Conservation (phyloP, 2,888 invertebrate genomes). For the Drosophila flavopinicola region DNA sequence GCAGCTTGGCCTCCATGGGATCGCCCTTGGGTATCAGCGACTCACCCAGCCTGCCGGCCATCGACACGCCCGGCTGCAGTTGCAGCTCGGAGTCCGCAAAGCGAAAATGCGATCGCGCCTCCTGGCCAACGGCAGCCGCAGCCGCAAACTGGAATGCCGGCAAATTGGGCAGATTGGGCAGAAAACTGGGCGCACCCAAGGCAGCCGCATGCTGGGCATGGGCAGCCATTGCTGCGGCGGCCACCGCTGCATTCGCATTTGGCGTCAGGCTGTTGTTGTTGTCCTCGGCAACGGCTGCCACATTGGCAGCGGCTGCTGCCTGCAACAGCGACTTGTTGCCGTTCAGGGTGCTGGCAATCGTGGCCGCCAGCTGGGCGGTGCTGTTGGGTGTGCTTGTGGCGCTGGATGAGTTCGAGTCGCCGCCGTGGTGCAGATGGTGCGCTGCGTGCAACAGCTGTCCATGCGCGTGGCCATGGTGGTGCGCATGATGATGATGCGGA, state of each 20-base stretch:
- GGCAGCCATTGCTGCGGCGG: conserved; percentile 72
- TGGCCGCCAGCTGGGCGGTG: conserved; percentile 66
- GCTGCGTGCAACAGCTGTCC: conserved; percentile 53
- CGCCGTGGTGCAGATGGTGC: conserved; percentile 67
- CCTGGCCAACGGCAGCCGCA: conserved; percentile 85
- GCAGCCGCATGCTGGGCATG: conserved; percentile 83
- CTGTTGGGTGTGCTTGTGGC: conserved; percentile 85
- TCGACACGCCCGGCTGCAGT: conserved; percentile 90
- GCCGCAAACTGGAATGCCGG: conserved; percentile 86
- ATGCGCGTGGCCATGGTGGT: conserved; percentile 60
- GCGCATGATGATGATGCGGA: conserved; percentile 46
- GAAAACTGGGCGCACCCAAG: conserved; percentile 65
- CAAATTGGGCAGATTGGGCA: conserved; percentile 84
- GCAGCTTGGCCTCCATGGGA: conserved; percentile 96
- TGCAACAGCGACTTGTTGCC: conserved; percentile 70
- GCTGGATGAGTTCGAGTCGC: conserved; percentile 83
- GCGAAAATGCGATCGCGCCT: conserved; percentile 90
- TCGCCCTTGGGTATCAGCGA: conserved; percentile 96
- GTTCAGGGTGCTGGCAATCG: conserved; percentile 67
- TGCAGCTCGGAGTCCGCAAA: conserved; percentile 92
- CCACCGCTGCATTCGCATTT: conserved; percentile 61
- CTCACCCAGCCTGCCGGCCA: conserved; percentile 93
- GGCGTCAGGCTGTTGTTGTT: conserved; percentile 79
- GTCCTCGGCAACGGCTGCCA: conserved; percentile 71
- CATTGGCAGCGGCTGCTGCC: conserved; percentile 61